Base-by-base conservation (phyloP, 2,888 invertebrate genomes). In the Erannis defoliaria region DNA sequence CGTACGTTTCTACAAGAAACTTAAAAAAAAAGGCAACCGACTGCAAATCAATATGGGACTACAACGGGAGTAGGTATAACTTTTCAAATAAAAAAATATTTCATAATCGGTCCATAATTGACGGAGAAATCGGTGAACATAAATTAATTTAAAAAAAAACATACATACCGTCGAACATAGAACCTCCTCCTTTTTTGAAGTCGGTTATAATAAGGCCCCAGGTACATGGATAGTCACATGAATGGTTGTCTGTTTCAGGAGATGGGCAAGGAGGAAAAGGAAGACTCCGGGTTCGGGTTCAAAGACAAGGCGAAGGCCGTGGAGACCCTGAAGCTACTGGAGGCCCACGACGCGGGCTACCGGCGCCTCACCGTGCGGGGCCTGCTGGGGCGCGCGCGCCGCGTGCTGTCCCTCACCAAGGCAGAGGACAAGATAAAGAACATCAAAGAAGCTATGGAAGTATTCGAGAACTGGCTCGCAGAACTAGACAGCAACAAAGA, bases 241-340 rank as follows among this genome's bases (percentile, higher is more conserved):
- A 6, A 26, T 35, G n/a, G 31, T 3, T 14, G 5, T 1, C 1
- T 40, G 2, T 46, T 46, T 12, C 31, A 46, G 46, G n/a, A 46
- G 6, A 46, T 46, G 46, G 46, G 46, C 18, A 46, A 93, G 61
- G 46, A 46, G 14, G 92, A 26, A 26, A 26, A 94, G 70, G 94
- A 94, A 77, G 95, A 95, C 62, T 89, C 94, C 0, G 94, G 95
- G 70, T 96, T 95, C 85, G 96, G 96, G 0, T 96, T 95, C 90
- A 96, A 96, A 82, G 95, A 96, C 82, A 94, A 94, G 79, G 94
- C 94, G 66, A 96, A 95, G 83, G 96, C 96, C 0, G 86, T 94
- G 73, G 95, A 96, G 73, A 96, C 96, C 0, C 82, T 96, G n/a
- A 89, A 93, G 31, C 83, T 94, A 48, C 76, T 96, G 64, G 94